phyloP scores from a whole-genome alignment of 2,113 vertebrate genomes.

The Microcebus murinus region DNA sequence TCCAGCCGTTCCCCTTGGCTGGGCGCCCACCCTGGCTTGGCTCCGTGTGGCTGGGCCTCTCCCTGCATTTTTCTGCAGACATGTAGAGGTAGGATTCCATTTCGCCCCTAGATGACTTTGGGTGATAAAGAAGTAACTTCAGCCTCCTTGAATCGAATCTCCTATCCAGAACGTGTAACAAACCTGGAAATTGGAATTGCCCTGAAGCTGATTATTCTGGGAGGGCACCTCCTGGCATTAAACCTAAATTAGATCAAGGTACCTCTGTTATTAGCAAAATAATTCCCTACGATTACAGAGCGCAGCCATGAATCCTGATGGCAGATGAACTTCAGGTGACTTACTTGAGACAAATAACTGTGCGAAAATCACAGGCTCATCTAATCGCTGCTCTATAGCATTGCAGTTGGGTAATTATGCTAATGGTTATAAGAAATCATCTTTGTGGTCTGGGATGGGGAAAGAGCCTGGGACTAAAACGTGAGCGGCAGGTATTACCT shows the following conservation, averaged over 20 bases:
- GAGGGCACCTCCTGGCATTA: slow-evolving; percentile 67
- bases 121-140: slow-evolving; percentile 69
- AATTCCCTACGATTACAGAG: slow-evolving; percentile 71
- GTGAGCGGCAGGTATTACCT: background rate
- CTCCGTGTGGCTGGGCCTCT: background rate
- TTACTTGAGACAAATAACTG: slow-evolving; percentile 61
- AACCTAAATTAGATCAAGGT: slow-evolving; percentile 77
- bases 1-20: background rate
- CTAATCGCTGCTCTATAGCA: slow-evolving; percentile 10
- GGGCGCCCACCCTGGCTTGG: background rate
- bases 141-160: slow-evolving; percentile 68
- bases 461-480: background rate
- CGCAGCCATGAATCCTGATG: slow-evolving; percentile 63
- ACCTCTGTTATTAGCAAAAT: slow-evolving; percentile 79
- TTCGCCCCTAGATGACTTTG: slow-evolving; percentile 54
- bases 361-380: slow-evolving; percentile 55
- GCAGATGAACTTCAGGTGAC: slow-evolving; percentile 76
- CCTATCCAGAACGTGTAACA: slow-evolving; percentile 61
- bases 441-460: slow-evolving; percentile 38
- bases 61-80: background rate
- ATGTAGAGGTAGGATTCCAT: background rate
- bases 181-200: slow-evolving; percentile 69
- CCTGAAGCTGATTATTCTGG: slow-evolving; percentile 66
- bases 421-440: slow-evolving; percentile 73
- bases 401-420: slow-evolving; percentile 65